A percentile compares a stretch with the other conserved stretches of the same genome.
Conservation (phyloP, 2,797 vertebrate genomes). For the Acestrorhynchus altus region DNA sequence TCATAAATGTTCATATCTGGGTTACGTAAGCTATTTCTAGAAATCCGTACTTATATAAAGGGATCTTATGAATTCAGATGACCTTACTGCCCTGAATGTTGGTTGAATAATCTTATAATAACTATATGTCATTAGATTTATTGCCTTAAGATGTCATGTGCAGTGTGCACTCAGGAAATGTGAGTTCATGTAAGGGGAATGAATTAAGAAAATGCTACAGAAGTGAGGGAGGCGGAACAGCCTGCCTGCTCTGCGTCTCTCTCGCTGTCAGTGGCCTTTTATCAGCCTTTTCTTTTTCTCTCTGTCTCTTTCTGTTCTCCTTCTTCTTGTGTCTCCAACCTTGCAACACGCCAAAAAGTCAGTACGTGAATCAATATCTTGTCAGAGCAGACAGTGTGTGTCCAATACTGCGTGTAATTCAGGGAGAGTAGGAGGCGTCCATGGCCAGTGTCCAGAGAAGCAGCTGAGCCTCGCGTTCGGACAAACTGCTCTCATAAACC, state of each 20-base stretch:
- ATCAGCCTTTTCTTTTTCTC: background rate
- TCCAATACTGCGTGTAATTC: slow-evolving; percentile 21
- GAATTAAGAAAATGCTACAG: slow-evolving; percentile 22
- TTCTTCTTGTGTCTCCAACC: background rate
- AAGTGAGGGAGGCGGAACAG: slow-evolving; percentile 22
- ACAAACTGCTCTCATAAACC: slow-evolving; percentile 31
- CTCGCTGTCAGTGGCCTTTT: slow-evolving; percentile 1
- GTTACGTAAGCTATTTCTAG: background rate
- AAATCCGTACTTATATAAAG: background rate
- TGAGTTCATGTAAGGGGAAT: slow-evolving; percentile 26
- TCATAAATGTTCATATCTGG: too few species aligned
- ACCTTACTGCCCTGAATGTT: background rate
- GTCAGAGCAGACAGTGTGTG: slow-evolving; percentile 34
- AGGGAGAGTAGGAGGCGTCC: slow-evolving; percentile 9
- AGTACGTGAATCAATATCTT: background rate
- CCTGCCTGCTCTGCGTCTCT: slow-evolving; percentile 44
- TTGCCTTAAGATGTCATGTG: background rate
- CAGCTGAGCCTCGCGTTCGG: background rate
- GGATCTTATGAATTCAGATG: background rate
- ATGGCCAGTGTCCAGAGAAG: background rate
- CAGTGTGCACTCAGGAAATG: background rate
- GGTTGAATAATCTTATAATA: background rate
- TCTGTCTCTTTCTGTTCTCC: background rate
- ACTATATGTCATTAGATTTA: too few species aligned
- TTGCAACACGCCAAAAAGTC: background rate